These are phyloP conservation scores for Heteromurus nitidus DNA, from an alignment of 2,888 invertebrate genomes.

Conservation along the genomic window DNA sequence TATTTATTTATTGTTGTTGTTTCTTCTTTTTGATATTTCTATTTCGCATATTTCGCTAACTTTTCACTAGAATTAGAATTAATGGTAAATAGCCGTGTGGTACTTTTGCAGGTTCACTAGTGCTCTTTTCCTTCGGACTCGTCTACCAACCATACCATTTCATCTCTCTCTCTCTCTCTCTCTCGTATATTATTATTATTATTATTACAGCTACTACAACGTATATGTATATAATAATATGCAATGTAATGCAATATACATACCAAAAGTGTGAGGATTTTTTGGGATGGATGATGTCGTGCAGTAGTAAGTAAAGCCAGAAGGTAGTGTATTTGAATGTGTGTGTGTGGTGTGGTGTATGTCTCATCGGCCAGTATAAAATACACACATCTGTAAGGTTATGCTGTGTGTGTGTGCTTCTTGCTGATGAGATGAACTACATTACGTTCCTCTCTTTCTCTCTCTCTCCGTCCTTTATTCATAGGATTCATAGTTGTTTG, in stretches of 20 bases:
- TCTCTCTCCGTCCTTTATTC: background rate
- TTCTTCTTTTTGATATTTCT: background rate
- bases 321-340: slow-evolving; percentile 32
- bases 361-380: too few relatives aligned
- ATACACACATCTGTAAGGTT: too few relatives aligned
- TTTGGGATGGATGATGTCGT: background rate
- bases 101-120: slow-evolving; percentile 53
- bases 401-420: slow-evolving; percentile 3
- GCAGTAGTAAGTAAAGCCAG: slow-evolving; percentile 5
- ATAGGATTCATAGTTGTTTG: slow-evolving; percentile 20
- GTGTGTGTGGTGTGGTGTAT: slow-evolving; percentile 30
- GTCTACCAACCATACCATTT: background rate
- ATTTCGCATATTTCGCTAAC: slow-evolving; percentile 29
- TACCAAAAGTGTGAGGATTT: slow-evolving; percentile 14
- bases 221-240: slow-evolving; percentile 4
- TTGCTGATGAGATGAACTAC: background rate
- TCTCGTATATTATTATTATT: too few relatives aligned
- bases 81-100: slow-evolving; percentile 59
- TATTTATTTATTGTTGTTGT: background rate
- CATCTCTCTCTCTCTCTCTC: slow-evolving; percentile 17
- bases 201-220: slow-evolving; percentile 5
- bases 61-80: slow-evolving; percentile 60
- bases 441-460: slow-evolving; percentile 22
- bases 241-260: background rate
- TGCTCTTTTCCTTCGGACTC: slow-evolving; percentile 14